Base-by-base conservation (phyloP, 2,888 invertebrate species). In the Tetragonula carbonaria region DNA sequence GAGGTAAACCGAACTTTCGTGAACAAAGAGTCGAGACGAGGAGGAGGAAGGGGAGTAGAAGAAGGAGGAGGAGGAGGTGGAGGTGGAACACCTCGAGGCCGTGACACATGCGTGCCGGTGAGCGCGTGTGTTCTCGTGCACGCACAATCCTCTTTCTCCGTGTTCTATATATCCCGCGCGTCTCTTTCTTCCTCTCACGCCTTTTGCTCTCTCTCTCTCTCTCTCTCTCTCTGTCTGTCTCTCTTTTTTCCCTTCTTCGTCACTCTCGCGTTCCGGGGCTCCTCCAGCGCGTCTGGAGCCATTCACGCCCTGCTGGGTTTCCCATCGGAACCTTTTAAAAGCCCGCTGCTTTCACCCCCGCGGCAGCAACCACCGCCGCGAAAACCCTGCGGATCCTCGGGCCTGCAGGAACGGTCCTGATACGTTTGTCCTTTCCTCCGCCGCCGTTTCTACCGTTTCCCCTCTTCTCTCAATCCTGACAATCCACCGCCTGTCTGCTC, bases 241-340 rank as follows among this genome's bases (percentile, higher is more conserved):
- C 28, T 28, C 28, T 28, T 2, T 28, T 28, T 28, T 28, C 28
- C 28, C 28, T 28, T 28, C 28, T 28, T 74, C 71, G 80, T 75
- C 68, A 77, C 74, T 73, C 71, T 78, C 86, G 70, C 74, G 83
- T 85, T 84, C 75, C 84, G 81, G 38, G 38, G 74, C 77, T 88
- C 86, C 86, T 86, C 82, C 76, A 78, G 73, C 84, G 74, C 80
- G 90, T 90, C 88, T 88, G 81, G 84, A 89, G 84, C 89, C 90
- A 88, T 90, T 90, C 90, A 89, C 90, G 89, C 90, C 90, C 90
- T 90, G 90, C 90, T 90, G 89, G 87, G 86, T 88, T 91, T 91
- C 89, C 91, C 91, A 91, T 90, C 89, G 90, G 91, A 90, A 92
- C 91, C 91, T 92, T 92, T 92, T 91, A 91, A 92, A 91, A 91